A percentile compares a stretch with the other conserved stretches of the same genome.
Evolutionary conservation across 2,113 vertebrate genomes (phyloP).

Genomic region (Symphodus melops): DNA sequence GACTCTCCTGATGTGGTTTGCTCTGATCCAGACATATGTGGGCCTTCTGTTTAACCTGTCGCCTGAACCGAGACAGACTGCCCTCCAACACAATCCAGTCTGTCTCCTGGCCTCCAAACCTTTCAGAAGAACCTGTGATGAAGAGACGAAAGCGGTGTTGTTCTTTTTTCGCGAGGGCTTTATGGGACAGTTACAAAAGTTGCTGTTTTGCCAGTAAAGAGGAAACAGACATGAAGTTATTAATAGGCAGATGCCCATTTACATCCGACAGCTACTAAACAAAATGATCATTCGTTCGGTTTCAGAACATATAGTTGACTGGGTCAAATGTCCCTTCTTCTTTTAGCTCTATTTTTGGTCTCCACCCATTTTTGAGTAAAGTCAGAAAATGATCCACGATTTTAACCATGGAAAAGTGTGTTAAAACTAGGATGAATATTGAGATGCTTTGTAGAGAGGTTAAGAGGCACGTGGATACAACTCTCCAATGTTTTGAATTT

Average conservation of each 20-base stretch:
- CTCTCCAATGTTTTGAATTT: too few species aligned
- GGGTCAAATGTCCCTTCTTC: too few species aligned
- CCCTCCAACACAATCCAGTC: slow-evolving; percentile 16
- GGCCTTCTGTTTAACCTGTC: slow-evolving; percentile 49
- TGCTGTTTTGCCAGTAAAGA: not conserved
- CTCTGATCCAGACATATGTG: slow-evolving; percentile 31
- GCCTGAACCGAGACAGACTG: slow-evolving; percentile 22
- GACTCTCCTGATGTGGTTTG: slow-evolving; percentile 46
- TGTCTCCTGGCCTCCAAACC: slow-evolving; percentile 13
- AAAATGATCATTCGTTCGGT: too few species aligned
- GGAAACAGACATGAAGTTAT: not conserved
- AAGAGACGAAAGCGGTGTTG: not conserved
- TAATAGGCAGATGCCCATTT: too few species aligned
- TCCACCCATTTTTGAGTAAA: not conserved
- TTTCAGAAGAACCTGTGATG: slow-evolving; percentile 16
- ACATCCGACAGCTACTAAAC: too few species aligned
- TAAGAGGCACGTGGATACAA: too few species aligned
- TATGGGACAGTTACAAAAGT: not conserved
- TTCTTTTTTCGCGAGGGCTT: not conserved
- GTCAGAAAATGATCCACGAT: not conserved
- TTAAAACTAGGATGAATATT: too few species aligned
- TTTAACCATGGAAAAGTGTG: too few species aligned
- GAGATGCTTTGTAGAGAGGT: too few species aligned
- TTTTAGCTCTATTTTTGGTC: not conserved
- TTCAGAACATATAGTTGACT: too few species aligned